Evolutionary conservation across 2,113 vertebrate genomes (phyloP).

Genomic region (Erythrolamprus reginae): DNA sequence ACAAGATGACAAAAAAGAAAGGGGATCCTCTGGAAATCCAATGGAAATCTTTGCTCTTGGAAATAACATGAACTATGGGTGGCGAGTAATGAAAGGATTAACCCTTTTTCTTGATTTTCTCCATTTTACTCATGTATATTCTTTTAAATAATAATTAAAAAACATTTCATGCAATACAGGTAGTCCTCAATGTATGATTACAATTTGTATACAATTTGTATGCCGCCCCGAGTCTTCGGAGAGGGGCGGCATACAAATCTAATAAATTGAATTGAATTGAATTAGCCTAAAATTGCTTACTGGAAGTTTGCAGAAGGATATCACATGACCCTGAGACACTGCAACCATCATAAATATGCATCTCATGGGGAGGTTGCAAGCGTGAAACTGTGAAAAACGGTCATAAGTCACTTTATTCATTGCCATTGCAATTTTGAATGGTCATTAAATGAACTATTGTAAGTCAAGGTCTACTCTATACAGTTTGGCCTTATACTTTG

Average conservation of each 20-base stretch:
- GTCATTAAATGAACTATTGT: not conserved
- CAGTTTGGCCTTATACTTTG: not conserved
- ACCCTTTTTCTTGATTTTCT: not conserved
- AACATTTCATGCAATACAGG: not conserved
- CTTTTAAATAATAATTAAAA: not conserved
- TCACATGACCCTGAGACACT: not conserved
- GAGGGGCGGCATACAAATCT: too few relatives aligned
- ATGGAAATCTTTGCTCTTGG: not conserved
- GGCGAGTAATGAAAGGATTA: not conserved
- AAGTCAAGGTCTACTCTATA: not conserved
- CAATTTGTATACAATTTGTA: too few relatives aligned
- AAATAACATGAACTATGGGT: too few relatives aligned
- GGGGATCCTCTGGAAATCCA: not conserved
- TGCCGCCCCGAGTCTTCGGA: too few relatives aligned
- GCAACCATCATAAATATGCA: not conserved
- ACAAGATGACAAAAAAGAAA: not conserved
- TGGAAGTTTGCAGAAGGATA: not conserved
- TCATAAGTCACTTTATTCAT: not conserved
- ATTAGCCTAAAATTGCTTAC: too few relatives aligned
- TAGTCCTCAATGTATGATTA: not conserved
- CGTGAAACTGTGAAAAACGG: not conserved
- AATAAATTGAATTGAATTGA: too few relatives aligned
- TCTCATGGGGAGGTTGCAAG: not conserved
- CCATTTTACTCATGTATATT: not conserved
- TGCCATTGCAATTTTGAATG: not conserved